These are phyloP conservation scores for Rotaria socialis DNA, from an alignment of 2,888 invertebrate species.

Conservation along the genomic window DNA sequence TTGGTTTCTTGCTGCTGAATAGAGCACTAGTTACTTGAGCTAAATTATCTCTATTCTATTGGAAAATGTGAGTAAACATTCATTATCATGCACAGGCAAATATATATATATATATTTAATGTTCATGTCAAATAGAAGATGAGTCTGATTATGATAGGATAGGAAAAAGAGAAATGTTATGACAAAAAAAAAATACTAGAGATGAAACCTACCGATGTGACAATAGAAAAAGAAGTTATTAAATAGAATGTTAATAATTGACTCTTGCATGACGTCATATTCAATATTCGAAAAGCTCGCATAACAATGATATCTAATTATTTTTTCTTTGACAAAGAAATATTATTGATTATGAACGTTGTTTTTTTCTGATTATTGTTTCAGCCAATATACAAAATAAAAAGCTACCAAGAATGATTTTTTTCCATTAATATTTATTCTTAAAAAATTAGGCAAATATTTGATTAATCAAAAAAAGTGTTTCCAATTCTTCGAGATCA, in stretches of 20 bases:
- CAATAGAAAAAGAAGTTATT: neutral
- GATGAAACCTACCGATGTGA: neutral
- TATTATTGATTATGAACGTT: neutral
- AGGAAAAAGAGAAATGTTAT: neutral
- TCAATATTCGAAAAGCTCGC: neutral
- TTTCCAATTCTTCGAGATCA: neutral
- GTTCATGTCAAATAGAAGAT: neutral
- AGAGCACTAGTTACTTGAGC: neutral
- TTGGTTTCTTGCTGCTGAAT: neutral
- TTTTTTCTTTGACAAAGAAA: neutral
- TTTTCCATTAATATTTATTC: neutral
- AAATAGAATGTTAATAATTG: neutral
- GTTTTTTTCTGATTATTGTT: neutral
- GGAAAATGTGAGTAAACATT: neutral
- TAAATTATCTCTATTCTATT: neutral
- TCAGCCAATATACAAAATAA: neutral
- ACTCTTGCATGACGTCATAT: neutral
- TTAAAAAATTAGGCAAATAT: neutral
- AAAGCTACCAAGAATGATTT: neutral
- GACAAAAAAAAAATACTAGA: neutral
- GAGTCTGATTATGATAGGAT: neutral
- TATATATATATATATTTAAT: neutral
- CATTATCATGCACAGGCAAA: neutral
- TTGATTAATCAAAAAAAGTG: neutral
- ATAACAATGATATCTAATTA: neutral